Base-by-base conservation (phyloP, 2,113 vertebrate genomes). In the Paracanthobrama guichenoti region DNA sequence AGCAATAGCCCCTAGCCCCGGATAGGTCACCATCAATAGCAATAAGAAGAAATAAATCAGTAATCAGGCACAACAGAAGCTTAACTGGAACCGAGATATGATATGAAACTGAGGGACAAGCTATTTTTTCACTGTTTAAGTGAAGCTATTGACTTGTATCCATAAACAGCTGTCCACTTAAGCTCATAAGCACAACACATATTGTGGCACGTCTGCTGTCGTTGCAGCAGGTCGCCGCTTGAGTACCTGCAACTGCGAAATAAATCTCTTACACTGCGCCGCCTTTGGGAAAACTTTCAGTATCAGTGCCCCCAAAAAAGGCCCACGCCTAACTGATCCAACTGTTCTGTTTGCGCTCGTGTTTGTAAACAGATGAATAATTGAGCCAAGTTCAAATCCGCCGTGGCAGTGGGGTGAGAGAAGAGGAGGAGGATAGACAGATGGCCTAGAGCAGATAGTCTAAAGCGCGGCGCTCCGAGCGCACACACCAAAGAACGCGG, bases 401-500 rank as follows among this genome's bases (percentile, higher is more conserved):
- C 91, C 91, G 44, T 93, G 93, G 93, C 93, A 94, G 93, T 88
- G 93, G 94, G 87, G 94, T 93, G 94, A 91, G 80, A 87, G 90
- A 94, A 87, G 92, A 95, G 93, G 94, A 95, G 95, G 91, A 93
- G 77, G 93, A 93, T 92, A 93, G 95, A 96, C 97, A 99, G 97
- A 98, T 99, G 98, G 97, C 96, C 94, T 95, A 92, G 96, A 93
- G 96, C 95, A 97, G 97, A 98, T 98, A 97, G 95, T 95, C 95
- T 94, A 93, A 94, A 90, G 88, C 88, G 95, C 95, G 12, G 94
- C 95, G 94, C 95, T 94, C 94, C 91, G 94, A 94, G 95, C 95
- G 95, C 94, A 94, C 90, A 91, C 95, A 96, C 95, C 94, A 94
- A 94, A 96, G 95, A 94, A 95, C 88, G 92, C 94, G 93, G 92